Base-by-base conservation (phyloP, 2,888 invertebrate species). In the Netelia virgata region DNA sequence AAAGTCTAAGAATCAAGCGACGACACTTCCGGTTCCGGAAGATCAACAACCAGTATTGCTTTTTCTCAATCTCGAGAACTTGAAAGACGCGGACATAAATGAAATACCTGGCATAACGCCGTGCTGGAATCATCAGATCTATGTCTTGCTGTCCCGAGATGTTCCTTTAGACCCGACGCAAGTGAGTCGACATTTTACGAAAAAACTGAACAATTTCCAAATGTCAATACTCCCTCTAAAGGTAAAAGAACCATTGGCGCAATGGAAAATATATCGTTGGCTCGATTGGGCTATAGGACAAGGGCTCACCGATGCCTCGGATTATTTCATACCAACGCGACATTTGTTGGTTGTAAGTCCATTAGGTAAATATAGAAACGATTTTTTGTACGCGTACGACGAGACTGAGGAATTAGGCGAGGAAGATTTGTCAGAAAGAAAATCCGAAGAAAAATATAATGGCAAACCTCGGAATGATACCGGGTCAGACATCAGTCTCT, bases 251-350 rank as follows among this genome's bases (percentile, higher is more conserved):
- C 88, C 93, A 28, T 88, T 93, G 61, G 91, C 92, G 10, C 87
- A 89, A 41, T 95, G 94, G 94, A 94, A 94, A 88, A 85, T 91
- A 6, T 93, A 92, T 87, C 92, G 94, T 6, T 94, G 94, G 94
- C 78, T 94, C 61, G 90, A 92, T 53, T 95, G 94, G 94, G 94
- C 94, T 2, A 91, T 92, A 11, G 81, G 88, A 2, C 90, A 91
- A 55, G 93, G 93, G 50, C 61, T 87, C 18, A 85, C 90, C 47
- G 86, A 90, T 47, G 85, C 90, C 0, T 55, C 63, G 5, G 90
- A 90, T 16, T 90, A 90, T 57, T 90, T 91, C 43, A 80, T 89
- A 0, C 91, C 90, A 1, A 86, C 88, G n/a, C 89, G 91, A 61
- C 88, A 82, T 11, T 70, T 91, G 8, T 87, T 88, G 63, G 53